Evolutionary conservation across 2,113 vertebrate genomes (phyloP).

Genomic region (Chionodraco myersi): DNA sequence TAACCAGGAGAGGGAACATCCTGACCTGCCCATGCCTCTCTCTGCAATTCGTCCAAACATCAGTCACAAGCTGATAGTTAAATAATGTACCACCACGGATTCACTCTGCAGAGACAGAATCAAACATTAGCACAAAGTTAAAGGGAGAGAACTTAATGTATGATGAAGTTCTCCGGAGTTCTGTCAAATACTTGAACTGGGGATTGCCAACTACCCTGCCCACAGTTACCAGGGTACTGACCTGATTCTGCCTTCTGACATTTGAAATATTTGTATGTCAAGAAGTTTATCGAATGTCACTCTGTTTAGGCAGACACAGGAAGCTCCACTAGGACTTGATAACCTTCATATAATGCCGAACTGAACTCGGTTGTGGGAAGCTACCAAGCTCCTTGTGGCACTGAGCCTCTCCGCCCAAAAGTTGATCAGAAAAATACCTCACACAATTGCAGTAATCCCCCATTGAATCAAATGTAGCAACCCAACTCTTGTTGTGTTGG

Average conservation of each 20-base stretch:
- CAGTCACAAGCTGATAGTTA: slow-evolving; percentile 66
- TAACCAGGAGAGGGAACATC: slow-evolving; percentile 69
- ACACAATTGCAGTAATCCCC: slow-evolving; percentile 80
- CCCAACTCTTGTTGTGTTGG: slow-evolving; percentile 59
- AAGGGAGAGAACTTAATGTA: slow-evolving; percentile 37
- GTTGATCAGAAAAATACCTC: slow-evolving; percentile 78
- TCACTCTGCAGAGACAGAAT: slow-evolving; percentile 45
- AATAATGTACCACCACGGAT: slow-evolving; percentile 56
- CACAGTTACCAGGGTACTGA: slow-evolving; percentile 15
- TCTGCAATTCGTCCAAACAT: slow-evolving; percentile 69
- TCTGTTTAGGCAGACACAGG: slow-evolving; percentile 5
- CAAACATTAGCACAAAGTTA: slow-evolving; percentile 53
- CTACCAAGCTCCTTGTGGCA: slow-evolving; percentile 49
- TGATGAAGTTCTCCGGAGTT: slow-evolving; percentile 27
- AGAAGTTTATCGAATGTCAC: slow-evolving; percentile 39
- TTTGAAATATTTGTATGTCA: slow-evolving; percentile 48
- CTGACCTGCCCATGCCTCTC: slow-evolving; percentile 62
- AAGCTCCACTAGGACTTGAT: slow-evolving; percentile 39
- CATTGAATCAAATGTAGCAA: not conserved
- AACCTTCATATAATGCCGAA: slow-evolving; percentile 65
- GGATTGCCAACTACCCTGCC: slow-evolving; percentile 13
- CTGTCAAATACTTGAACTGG: slow-evolving; percentile 4
- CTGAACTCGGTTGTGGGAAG: slow-evolving; percentile 57
- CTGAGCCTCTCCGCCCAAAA: slow-evolving; percentile 66
- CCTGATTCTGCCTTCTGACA: slow-evolving; percentile 45